Evolutionary conservation across 2,888 invertebrate species (phyloP), one percentile per base, ranked within the genome.

Genomic region (Hypselothyrea guttata): DNA sequence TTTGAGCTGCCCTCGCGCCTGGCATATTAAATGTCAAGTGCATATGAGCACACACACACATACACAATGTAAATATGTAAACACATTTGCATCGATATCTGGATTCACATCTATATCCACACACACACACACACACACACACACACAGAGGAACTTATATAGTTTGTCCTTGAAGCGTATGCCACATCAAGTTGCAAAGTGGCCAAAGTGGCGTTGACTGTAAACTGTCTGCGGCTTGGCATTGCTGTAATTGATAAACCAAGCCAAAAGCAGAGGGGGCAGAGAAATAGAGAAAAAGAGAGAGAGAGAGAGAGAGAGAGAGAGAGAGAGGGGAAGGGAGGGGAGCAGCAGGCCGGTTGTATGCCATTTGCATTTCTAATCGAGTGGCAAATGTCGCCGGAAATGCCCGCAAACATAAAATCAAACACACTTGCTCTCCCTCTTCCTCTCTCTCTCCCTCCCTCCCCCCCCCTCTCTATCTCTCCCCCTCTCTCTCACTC

Each of bases 281-380:
- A n/a, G n/a, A n/a, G n/a, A n/a, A n/a, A n/a, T n/a, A n/a, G n/a
- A n/a, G n/a, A n/a, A n/a, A n/a, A n/a, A n/a, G n/a, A n/a, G n/a
- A n/a, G n/a, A n/a, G n/a, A n/a, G n/a, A n/a, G n/a, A n/a, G n/a
- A n/a, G n/a, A n/a, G n/a, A n/a, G n/a, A n/a, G n/a, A n/a, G n/a
- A n/a, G n/a, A n/a, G n/a, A n/a, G n/a, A n/a, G n/a, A n/a, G n/a
- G n/a, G n/a, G n/a, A 2, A 5, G 22, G 22, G 3, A 22, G 22
- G 5, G 22, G 22, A 22, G 22, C 2, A 5, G 67, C 69, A 68
- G 59, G 45, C n/a, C n/a, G n/a, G n/a, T n/a, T 47, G 69, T 72
- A 72, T 79, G 71, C 62, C 62, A 71, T 85, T 86, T 84, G 86
- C 70, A 84, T 86, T 63, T 61, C 58, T 73, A 85, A 86, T 70